phyloP scores from a whole-genome alignment of 64 coral and sea anemone genomes.

The Catalaphyllia jardinei region DNA sequence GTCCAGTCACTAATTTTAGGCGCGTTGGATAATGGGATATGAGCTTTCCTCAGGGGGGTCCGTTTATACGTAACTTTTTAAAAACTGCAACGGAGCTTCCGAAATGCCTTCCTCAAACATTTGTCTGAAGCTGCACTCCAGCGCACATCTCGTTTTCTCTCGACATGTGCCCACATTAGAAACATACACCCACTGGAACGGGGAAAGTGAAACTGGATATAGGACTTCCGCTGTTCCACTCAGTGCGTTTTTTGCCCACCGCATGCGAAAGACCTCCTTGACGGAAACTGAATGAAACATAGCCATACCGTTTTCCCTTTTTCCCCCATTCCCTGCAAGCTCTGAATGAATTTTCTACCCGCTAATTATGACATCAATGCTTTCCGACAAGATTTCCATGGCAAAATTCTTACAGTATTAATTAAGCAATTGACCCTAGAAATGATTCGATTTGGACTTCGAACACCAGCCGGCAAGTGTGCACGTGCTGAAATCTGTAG shows the following conservation, averaged over 20 bases:
- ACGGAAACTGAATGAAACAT: not conserved
- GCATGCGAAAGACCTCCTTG: not conserved
- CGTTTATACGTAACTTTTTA: not conserved
- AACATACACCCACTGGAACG: not conserved
- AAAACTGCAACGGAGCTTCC: not conserved
- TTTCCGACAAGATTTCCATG: not conserved
- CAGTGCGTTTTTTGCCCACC: not conserved
- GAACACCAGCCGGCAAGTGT: not conserved
- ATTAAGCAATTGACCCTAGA: not conserved
- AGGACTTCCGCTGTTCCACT: not conserved
- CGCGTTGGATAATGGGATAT: constrained; percentile 9
- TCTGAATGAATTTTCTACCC: not conserved
- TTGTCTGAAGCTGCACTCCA: not conserved
- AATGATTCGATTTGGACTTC: not conserved
- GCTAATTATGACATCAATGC: not conserved
- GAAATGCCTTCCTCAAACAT: not conserved
- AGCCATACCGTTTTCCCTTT: not conserved
- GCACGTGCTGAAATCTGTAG: not conserved
- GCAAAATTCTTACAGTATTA: not conserved
- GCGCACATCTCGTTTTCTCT: not conserved
- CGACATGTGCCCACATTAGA: not conserved
- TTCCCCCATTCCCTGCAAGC: not conserved
- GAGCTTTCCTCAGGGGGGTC: not conserved
- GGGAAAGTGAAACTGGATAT: not conserved
- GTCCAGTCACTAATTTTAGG: constrained; percentile 18